phyloP scores from a whole-genome alignment of 2,113 vertebrate species.

The Peromyscus polionotus region DNA sequence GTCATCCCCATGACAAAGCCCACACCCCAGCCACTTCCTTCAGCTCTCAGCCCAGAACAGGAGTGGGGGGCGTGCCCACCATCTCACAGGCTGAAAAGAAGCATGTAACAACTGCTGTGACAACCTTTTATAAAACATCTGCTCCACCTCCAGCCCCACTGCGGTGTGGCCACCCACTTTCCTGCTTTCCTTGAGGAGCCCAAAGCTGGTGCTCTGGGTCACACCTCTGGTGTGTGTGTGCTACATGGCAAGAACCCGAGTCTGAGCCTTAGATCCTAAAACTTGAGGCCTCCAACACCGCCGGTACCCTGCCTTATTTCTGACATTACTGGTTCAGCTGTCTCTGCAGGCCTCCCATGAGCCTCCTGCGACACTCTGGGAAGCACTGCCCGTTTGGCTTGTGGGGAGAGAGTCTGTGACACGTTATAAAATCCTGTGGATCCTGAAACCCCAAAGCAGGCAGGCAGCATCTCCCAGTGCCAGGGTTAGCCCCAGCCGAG shows the following conservation, averaged over 20 bases:
- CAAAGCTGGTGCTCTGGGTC: background rate
- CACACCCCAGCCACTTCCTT: background rate
- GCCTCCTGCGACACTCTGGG: no score
- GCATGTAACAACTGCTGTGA: no score
- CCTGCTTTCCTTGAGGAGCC: background rate
- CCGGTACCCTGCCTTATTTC: background rate
- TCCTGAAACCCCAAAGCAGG: no score
- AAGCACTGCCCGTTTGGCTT: background rate
- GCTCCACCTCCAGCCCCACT: no score
- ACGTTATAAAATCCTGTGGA: no score
- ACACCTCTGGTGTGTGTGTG: background rate
- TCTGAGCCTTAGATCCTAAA: background rate
- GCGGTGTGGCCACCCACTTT: no score
- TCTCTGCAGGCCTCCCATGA: background rate
- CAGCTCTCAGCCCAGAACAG: background rate
- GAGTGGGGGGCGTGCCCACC: background rate
- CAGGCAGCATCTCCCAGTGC: no score
- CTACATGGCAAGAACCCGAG: accelerated
- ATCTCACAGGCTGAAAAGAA: background rate
- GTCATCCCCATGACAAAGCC: background rate
- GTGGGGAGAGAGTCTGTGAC: no score
- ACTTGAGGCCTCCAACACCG: no score
- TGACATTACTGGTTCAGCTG: background rate
- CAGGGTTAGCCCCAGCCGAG: background rate
- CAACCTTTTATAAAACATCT: background rate